These are phyloP conservation scores for Gopherus flavomarginatus DNA, from an alignment of 2,113 vertebrate species.

Conservation along the genomic window DNA sequence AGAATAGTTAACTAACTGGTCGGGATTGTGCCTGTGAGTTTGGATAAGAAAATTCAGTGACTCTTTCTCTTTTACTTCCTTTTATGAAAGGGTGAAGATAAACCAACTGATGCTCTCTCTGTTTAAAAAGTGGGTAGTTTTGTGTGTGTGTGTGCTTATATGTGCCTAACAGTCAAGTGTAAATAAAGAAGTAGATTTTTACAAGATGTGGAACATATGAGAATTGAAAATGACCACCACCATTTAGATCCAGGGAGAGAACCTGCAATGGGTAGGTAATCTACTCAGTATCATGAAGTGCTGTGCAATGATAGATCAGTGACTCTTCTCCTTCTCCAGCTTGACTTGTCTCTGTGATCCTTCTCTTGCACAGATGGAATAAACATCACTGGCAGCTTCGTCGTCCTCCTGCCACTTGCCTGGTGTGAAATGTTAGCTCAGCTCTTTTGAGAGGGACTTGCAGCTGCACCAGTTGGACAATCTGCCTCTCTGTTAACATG, in stretches of 20 bases:
- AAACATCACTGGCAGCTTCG: not conserved
- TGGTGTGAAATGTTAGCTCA: not conserved
- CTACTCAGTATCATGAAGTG: not conserved
- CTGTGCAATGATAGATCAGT: not conserved
- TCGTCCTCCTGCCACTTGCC: not conserved
- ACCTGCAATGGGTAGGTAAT: not conserved
- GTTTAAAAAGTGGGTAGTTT: not conserved
- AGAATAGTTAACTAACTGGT: not conserved
- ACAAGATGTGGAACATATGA: not conserved
- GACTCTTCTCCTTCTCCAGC: not conserved
- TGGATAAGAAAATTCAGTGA: not conserved
- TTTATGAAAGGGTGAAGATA: not conserved
- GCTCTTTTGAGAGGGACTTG: constrained; percentile 17
- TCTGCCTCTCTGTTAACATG: constrained; percentile 3
- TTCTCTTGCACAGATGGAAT: not conserved
- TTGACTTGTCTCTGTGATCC: not conserved
- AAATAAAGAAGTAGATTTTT: not conserved
- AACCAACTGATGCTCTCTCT: not conserved
- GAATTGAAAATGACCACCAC: not conserved
- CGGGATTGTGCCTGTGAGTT: constrained; percentile 19
- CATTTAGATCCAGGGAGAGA: constrained; percentile 15
- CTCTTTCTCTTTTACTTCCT: accelerated
- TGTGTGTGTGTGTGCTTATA: not conserved
- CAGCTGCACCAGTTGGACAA: constrained; percentile 34
- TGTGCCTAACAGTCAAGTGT: not conserved